These are phyloP conservation scores for Sebastes jordani DNA, from an alignment of 2,797 vertebrate species.

Conservation along the genomic window DNA sequence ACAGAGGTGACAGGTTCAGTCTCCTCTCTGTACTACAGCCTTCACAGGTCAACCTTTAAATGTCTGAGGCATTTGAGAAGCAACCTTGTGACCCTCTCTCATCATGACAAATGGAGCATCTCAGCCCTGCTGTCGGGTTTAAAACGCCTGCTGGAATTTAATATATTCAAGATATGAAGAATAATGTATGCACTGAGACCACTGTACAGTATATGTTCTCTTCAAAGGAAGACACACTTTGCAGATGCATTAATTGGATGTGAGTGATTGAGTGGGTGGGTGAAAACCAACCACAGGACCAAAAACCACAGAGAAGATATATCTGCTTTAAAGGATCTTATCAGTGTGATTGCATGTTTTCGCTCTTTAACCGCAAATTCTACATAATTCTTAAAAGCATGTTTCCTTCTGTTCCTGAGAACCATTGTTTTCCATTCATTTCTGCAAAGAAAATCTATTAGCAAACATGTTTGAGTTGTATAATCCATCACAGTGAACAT, in stretches of 20 bases:
- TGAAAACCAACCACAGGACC: background rate
- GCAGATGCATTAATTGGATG: conserved; percentile 2
- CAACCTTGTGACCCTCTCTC: conserved; percentile 27
- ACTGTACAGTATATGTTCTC: background rate
- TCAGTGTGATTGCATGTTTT: background rate
- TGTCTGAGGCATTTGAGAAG: conserved; percentile 41
- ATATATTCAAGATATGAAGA: conserved; percentile 17
- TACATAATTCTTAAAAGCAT: background rate
- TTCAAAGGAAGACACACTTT: conserved; percentile 12
- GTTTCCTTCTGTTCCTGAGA: background rate
- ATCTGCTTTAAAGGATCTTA: background rate
- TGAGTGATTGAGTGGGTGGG: background rate
- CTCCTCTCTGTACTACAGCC: conserved; percentile 9
- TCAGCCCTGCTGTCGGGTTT: background rate
- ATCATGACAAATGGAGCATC: conserved; percentile 14
- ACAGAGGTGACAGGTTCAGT: conserved; percentile 34
- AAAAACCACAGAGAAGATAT: background rate
- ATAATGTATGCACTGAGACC: conserved; percentile 13
- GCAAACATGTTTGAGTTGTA: background rate
- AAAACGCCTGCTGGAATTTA: conserved; percentile 21
- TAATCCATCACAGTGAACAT: background rate
- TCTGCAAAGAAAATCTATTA: background rate
- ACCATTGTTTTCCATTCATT: background rate
- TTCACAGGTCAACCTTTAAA: conserved; percentile 34
- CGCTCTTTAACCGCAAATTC: background rate